Conservation (phyloP, 2,888 invertebrate genomes). For the Ormyrus rosae region DNA sequence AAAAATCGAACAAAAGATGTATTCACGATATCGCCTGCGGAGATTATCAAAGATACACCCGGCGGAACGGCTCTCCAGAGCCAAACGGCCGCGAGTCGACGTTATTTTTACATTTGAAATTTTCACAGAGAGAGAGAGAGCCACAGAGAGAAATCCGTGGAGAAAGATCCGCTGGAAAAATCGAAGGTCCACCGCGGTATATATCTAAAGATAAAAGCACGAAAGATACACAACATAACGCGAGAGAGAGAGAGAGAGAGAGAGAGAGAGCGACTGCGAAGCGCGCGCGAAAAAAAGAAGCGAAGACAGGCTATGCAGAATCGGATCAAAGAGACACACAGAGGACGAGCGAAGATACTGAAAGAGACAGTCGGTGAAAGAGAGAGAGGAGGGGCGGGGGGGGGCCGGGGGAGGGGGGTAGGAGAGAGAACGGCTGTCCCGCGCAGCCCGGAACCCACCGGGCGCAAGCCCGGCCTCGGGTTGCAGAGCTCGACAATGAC, state of each 20-base stretch:
- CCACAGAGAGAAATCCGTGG: neutral
- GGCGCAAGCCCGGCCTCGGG: neutral
- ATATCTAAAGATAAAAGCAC: neutral
- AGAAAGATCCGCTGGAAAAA: neutral
- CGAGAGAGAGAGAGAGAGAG: slow-evolving; percentile 9
- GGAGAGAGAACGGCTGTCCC: neutral
- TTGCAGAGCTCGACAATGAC: slow-evolving; percentile 8
- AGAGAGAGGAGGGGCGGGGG: neutral
- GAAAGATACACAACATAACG: neutral
- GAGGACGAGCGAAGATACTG: slow-evolving; percentile 24
- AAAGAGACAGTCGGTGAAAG: slow-evolving; percentile 27
- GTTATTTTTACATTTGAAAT: slow-evolving; percentile 12
- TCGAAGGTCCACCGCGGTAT: neutral
- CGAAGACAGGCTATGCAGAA: slow-evolving; percentile 7
- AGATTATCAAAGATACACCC: slow-evolving; percentile 10
- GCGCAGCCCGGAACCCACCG: slow-evolving; percentile 1
- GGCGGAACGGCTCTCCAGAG: too few species aligned
- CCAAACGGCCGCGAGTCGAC: neutral
- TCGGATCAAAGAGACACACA: slow-evolving; percentile 25
- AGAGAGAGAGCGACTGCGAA: neutral
- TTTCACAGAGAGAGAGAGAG: slow-evolving; percentile 15
- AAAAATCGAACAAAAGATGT: neutral
- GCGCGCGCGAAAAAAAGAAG: neutral
- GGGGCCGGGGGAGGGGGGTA: neutral
- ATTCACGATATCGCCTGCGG: neutral